Conservation (phyloP, 2,113 vertebrate genomes). For the Mungos mungo region DNA sequence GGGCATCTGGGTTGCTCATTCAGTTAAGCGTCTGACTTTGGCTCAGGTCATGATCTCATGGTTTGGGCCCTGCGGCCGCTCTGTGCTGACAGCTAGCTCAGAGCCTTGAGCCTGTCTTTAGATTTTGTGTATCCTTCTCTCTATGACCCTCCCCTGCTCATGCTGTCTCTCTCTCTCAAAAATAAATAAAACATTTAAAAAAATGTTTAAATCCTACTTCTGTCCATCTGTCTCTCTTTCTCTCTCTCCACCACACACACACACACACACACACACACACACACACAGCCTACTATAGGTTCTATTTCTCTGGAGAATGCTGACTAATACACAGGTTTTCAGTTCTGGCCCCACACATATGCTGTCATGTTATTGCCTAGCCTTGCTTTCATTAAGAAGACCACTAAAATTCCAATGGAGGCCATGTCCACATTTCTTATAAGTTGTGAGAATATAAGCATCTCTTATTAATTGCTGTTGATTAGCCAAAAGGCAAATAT, state of each 20-base stretch:
- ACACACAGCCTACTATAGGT: too few relatives aligned
- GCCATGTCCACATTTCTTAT: constrained; percentile 73
- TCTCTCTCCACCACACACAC: not conserved
- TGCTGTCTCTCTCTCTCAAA: too few relatives aligned
- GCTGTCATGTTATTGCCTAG: not conserved
- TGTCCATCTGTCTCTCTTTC: not conserved
- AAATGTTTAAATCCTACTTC: not conserved
- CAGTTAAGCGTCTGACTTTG: too few relatives aligned
- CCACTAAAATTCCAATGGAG: constrained; percentile 63
- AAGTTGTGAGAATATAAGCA: constrained; percentile 75
- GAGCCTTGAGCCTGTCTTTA: too few relatives aligned
- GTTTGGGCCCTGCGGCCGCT: too few relatives aligned
- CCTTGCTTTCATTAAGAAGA: constrained; percentile 37
- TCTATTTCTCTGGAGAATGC: not conserved
- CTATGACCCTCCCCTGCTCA: too few relatives aligned
- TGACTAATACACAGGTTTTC: not conserved
- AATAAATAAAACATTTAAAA: too few relatives aligned
- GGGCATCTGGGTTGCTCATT: too few relatives aligned
- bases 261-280: not conserved
- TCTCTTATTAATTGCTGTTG: constrained; percentile 86
- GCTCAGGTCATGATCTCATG: too few relatives aligned
- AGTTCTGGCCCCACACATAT: not conserved
- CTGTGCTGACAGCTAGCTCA: too few relatives aligned
- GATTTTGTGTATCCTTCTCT: too few relatives aligned
- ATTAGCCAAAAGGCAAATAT: constrained; percentile 88